These are phyloP conservation scores for Poecilia picta DNA, from an alignment of 2,797 vertebrate genomes.

Conservation along the genomic window DNA sequence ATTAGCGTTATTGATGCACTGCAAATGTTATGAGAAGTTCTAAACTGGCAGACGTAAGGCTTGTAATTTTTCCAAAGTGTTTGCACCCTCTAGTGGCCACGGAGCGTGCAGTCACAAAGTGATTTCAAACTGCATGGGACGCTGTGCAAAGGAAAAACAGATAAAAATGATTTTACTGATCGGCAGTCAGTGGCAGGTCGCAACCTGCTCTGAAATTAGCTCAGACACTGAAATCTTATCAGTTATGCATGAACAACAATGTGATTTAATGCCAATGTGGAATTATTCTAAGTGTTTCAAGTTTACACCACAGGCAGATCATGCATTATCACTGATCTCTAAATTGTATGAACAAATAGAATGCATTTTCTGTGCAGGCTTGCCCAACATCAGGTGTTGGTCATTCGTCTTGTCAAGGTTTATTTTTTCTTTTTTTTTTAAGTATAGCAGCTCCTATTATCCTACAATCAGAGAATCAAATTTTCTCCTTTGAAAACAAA, in stretches of 20 bases:
- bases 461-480: constrained; percentile 64
- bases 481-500: constrained; percentile 60
- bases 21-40: neutral
- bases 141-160: constrained; percentile 13
- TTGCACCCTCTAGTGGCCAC: constrained; percentile 58
- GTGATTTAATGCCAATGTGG: constrained; percentile 44
- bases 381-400: constrained; percentile 44
- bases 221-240: constrained; percentile 54
- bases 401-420: constrained; percentile 50
- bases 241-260: constrained; percentile 23
- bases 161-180: constrained; percentile 23
- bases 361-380: constrained; percentile 31
- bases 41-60: neutral
- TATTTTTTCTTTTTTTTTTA: constrained; percentile 13
- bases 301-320: constrained; percentile 38
- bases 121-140: constrained; percentile 6
- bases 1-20: neutral
- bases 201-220: constrained; percentile 36
- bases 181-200: constrained; percentile 31
- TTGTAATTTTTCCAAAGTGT: neutral
- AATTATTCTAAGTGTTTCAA: constrained; percentile 46
- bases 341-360: constrained; percentile 55
- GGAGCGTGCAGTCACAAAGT: neutral
- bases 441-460: constrained; percentile 58
- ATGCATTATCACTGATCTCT: constrained; percentile 49